Evolutionary conservation across 53 echinoderm and acorn worm genomes (phyloP), one percentile per base, ranked within the genome.

Genomic region (Echinarachnius parma): DNA sequence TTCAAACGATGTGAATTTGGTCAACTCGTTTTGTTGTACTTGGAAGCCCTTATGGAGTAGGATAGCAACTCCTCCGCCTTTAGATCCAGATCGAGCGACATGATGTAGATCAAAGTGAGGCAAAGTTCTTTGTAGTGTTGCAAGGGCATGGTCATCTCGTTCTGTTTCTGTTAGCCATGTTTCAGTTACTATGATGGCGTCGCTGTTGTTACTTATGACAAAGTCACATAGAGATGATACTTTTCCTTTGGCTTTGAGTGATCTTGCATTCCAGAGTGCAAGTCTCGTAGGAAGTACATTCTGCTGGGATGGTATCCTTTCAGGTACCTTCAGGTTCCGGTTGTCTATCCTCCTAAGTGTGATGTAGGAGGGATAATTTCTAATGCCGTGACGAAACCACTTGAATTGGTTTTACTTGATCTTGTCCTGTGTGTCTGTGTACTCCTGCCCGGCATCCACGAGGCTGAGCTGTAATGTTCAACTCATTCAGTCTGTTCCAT

Each of bases 181-280:
- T 22, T 61, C 61, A 36, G 61, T 37, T 36, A 61, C 26, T 23
- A 34, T 34, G 1, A 61, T 18, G 9, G 34, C 34, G 21, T 61
- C 61, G 19, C 31, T 8, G 10, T 61, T 16, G 19, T 61, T 36
- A 61, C 14, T 20, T 4, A 61, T 61, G 23, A 61, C 23, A 23
- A 61, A 26, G 34, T 61, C 61, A 61, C 36, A 61, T 13, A 61
- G 19, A 31, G 34, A 33, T 18, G 26, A 0, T 19, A 61, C 61
- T 36, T 61, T 61, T 61, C 36, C 23, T 5, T 61, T 39, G 7
- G 39, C 39, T 39, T 39, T 61, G 2, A 61, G 31, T 4, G 61
- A 61, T 1, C 61, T 23, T 9, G 61, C 61, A 61, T 61, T 61
- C 61, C 61, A 61, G 5, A 61, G 37, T 61, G 26, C 61, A 61